Evolutionary conservation across 2,888 invertebrate genomes (phyloP).

Genomic region (Sminthurides aquaticus): DNA sequence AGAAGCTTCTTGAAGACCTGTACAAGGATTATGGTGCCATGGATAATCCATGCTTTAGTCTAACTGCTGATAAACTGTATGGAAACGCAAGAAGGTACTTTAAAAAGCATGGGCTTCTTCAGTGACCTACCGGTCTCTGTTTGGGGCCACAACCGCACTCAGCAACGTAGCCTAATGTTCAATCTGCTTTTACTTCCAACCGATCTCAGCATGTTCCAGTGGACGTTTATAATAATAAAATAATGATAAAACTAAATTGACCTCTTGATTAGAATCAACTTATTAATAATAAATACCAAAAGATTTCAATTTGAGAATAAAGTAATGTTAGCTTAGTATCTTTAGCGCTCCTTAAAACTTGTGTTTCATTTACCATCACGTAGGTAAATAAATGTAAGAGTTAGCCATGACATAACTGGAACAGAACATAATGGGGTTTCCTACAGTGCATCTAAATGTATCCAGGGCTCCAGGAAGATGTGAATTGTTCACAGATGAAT

Average conservation of each 20-base stretch:
- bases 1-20: not conserved
- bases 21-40: not conserved
- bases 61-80: constrained; percentile 12
- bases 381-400: too few relatives aligned
- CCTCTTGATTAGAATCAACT: not conserved
- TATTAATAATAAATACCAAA: too few relatives aligned
- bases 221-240: not conserved
- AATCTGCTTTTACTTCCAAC: not conserved
- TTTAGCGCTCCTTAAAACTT: too few relatives aligned
- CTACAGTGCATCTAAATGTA: too few relatives aligned
- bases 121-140: not conserved
- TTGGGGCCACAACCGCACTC: too few relatives aligned
- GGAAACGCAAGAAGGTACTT: constrained; percentile 11
- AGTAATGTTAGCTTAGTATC: too few relatives aligned
- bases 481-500: too few relatives aligned
- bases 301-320: too few relatives aligned
- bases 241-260: not conserved
- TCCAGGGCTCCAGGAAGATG: too few relatives aligned
- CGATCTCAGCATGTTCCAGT: not conserved
- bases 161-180: not conserved
- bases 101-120: not conserved
- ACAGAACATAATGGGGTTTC: too few relatives aligned
- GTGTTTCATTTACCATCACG: too few relatives aligned
- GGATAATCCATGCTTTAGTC: constrained; percentile 9
- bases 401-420: too few relatives aligned